phyloP scores from a whole-genome alignment of 92 coral and sea anemone species.

The Phenganax stokvisi region DNA sequence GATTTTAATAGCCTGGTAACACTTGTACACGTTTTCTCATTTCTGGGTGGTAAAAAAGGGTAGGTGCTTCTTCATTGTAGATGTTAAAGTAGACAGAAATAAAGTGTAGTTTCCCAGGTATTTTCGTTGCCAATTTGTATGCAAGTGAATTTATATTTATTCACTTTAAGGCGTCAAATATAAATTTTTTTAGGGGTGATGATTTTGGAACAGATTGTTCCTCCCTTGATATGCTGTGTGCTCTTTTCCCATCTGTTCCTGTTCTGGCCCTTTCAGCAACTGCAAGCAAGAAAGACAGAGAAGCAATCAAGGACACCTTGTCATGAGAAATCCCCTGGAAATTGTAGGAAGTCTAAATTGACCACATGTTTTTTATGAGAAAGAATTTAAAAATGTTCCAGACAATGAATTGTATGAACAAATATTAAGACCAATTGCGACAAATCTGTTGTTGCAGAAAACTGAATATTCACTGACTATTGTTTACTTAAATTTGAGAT shows the following conservation, averaged over 20 bases:
- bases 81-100: too few relatives aligned
- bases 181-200: constrained; percentile 29
- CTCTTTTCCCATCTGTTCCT: constrained; percentile 33
- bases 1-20: not conserved
- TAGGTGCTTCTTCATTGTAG: too few relatives aligned
- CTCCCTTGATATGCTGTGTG: constrained; percentile 23
- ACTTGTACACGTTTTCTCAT: too few relatives aligned
- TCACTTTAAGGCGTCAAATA: constrained; percentile 8
- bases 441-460: constrained; percentile 10
- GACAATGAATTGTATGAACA: constrained; percentile 20
- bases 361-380: constrained; percentile 33
- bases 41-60: too few relatives aligned
- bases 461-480: constrained; percentile 18
- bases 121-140: too few relatives aligned
- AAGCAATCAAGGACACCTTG: constrained; percentile 21
- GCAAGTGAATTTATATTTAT: constrained; percentile 1
- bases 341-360: constrained; percentile 38
- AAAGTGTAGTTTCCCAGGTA: too few relatives aligned
- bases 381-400: constrained; percentile 17
- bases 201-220: constrained; percentile 43
- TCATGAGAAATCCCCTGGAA: constrained; percentile 28
- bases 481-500: constrained; percentile 24
- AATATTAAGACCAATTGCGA: constrained; percentile 32
- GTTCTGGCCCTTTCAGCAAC: constrained; percentile 43
- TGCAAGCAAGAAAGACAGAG: constrained; percentile 33